Conservation (phyloP, 2,888 invertebrate genomes). For the Stenodera caucasica region DNA sequence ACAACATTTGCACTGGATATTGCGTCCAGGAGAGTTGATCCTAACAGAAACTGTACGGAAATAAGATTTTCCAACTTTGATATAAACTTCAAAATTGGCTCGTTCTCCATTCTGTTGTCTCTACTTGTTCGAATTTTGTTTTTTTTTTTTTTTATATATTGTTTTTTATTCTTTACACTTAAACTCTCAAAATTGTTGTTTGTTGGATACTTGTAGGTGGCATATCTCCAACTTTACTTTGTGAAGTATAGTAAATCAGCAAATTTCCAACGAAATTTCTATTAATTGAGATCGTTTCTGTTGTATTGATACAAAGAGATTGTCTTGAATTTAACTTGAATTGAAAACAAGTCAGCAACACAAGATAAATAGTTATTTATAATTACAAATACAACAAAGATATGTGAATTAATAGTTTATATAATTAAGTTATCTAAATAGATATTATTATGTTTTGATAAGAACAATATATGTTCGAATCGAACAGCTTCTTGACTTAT, state of each 20-base stretch:
- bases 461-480: neutral
- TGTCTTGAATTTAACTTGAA: neutral
- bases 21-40: slow-evolving; percentile 2
- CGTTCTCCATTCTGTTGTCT: neutral
- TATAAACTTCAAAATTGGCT: slow-evolving; percentile 1
- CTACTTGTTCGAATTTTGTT: neutral
- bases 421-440: too few species aligned
- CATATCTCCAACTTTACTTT: neutral
- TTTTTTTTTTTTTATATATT: neutral
- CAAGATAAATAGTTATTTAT: neutral
- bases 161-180: neutral
- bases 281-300: neutral
- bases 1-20: slow-evolving; percentile 4
- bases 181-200: neutral
- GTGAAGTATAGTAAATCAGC: neutral
- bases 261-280: neutral
- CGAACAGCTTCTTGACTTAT: slow-evolving; percentile 14
- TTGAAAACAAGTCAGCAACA: neutral
- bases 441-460: too few species aligned
- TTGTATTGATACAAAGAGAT: neutral
- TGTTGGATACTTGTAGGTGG: neutral
- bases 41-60: neutral
- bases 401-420: too few species aligned
- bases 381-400: too few species aligned
- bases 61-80: slow-evolving; percentile 5